Evolutionary conservation across 2,797 vertebrate genomes (phyloP), one percentile per base, ranked within the genome.

Genomic region (Sebastes hubbsi): DNA sequence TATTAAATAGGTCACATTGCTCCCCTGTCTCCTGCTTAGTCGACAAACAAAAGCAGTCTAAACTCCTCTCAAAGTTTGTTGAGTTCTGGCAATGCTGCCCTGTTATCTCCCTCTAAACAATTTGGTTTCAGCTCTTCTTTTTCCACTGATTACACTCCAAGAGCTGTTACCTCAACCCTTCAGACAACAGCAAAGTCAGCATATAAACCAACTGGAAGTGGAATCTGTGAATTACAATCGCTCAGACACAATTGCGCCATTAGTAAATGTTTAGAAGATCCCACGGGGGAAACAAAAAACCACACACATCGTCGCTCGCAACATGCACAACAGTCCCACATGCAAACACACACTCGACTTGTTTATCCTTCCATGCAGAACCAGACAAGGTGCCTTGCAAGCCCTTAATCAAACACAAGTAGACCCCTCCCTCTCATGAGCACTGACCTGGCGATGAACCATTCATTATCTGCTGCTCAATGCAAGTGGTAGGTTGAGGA

Each of bases 351-450:
- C 89, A 89, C 83, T 78, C 30, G 24, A 70, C 81, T 91, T 93
- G 91, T 94, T 94, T 91, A 92, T 92, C 78, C 91, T 87, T 90
- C 78, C 87, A 89, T 91, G 91, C 84, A 88, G 84, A 92, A 90
- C 81, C 90, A 94, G 93, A 92, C 92, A 87, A 1, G 72, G 81
- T 88, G 88, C 84, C 89, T 89, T 81, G 82, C 81, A 83, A 88
- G 88, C 68, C 77, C 87, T 92, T 92, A 90, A 90, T 92, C 92
- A 94, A 91, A 94, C 90, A 87, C 76, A 75, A 89, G 91, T 75
- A 80, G 72, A 78, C 63, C 91, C 87, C 89, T 84, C 87, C 83
- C 75, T 58, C 91, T 61, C 55, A 22, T 64, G 70, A 88, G 82
- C 75, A 60, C 83, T 93, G 93, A 94, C 94, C 92, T 75, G 67